Evolutionary conservation across 2,888 invertebrate species (phyloP), one percentile per base, ranked within the genome.

Genomic region (Melinaea marsaeus): DNA sequence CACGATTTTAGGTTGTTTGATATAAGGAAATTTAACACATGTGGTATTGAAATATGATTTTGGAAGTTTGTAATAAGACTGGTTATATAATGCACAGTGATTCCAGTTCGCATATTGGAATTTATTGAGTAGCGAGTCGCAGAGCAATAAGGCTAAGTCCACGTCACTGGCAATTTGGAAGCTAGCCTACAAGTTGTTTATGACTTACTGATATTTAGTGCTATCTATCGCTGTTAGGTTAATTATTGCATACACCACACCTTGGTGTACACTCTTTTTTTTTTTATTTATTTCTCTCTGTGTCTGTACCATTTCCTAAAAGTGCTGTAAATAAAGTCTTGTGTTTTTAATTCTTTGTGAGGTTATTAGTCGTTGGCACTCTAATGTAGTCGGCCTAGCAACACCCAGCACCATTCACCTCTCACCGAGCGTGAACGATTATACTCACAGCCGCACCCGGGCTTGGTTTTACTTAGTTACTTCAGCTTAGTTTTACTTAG

Each of bases 361-460:
- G 32, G 51, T 51, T 32, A 51, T 32, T 79, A 79, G 78, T 73
- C 80, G 83, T 82, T 84, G 87, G 86, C 86, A 84, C 84, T 80
- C 81, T 83, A 85, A 86, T 84, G 84, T 80, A 79, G 85, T 79
- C 84, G 86, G 87, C 86, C 86, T 86, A 86, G 87, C 88, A 84
- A 85, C 85, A 79, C 80, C 83, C 79, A 79, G 83, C 83, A 86
- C 88, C 88, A 86, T 88, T 90, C 88, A 89, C 90, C 90, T 90
- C 90, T 89, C 86, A 88, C 90, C 83, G 84, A 83, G 84, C 86
- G 83, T 83, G 84, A 87, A 85, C 85, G 84, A 84, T 81, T 80
- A 79, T 78, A 73, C 70, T 72, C 69, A 69, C 69, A 68, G 62
- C 62, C 68, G 66, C 66, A 64, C 66, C 62, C 58, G 58, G n/a